Evolutionary conservation across 2,888 invertebrate genomes (phyloP).

Genomic region (Drosophila mayaguana): DNA sequence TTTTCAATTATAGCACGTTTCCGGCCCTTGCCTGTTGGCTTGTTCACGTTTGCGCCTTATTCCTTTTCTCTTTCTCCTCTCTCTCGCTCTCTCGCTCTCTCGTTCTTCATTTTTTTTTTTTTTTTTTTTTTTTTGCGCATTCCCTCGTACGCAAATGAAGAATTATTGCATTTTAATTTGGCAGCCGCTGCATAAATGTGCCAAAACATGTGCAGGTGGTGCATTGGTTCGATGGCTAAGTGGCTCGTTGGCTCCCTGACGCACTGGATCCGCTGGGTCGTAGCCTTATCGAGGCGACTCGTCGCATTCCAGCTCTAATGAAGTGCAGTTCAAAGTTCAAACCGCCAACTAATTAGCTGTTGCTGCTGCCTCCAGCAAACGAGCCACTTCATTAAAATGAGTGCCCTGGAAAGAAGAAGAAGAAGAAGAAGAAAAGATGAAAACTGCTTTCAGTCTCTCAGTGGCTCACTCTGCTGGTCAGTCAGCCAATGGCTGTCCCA

Average conservation of each 20-base stretch:
- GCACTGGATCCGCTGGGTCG: background rate
- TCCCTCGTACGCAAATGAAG: conserved; percentile 72
- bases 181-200: conserved; percentile 58
- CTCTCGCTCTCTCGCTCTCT: background rate
- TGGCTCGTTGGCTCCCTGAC: conserved; percentile 19
- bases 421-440: background rate
- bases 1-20: conserved; percentile 83
- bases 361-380: conserved; percentile 35
- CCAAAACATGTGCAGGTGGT: conserved; percentile 66
- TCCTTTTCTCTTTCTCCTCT: background rate
- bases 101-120: too few species aligned
- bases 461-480: conserved; percentile 16
- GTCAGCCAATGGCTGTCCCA: conserved; percentile 47
- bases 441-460: conserved; percentile 9
- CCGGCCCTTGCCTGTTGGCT: conserved; percentile 51
- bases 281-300: conserved; percentile 58
- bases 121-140: background rate
- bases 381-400: conserved; percentile 72
- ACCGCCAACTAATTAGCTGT: conserved; percentile 71
- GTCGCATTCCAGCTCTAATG: conserved; percentile 63
- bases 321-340: conserved; percentile 75
- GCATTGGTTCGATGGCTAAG: conserved; percentile 22
- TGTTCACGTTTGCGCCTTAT: conserved; percentile 29
- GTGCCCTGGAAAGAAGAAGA: conserved; percentile 38
- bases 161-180: conserved; percentile 84